Evolutionary conservation across 2,113 vertebrate species (phyloP).

Genomic region (Mugil cephalus): DNA sequence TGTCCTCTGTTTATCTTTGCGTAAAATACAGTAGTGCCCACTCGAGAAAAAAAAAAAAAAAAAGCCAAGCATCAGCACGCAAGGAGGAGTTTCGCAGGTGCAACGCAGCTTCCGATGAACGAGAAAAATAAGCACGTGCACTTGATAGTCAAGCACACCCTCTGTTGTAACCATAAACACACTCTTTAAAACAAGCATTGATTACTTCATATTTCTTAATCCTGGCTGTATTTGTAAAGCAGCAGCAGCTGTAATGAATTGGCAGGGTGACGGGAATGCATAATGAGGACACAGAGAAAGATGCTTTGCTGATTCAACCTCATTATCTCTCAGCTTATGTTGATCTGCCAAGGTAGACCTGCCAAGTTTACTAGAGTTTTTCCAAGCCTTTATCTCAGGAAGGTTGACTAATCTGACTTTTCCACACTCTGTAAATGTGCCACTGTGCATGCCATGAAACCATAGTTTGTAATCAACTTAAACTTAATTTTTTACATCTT

Average conservation of each 20-base stretch:
- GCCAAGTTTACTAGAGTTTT: slow-evolving; percentile 46
- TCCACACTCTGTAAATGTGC: slow-evolving; percentile 10
- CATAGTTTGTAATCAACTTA: background rate
- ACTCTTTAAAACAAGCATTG: slow-evolving; percentile 1
- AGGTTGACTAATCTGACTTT: slow-evolving; percentile 22
- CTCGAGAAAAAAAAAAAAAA: background rate
- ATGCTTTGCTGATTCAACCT: slow-evolving; percentile 61
- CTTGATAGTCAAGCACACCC: slow-evolving; percentile 6
- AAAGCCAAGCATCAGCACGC: slow-evolving; percentile 6
- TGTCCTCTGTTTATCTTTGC: background rate
- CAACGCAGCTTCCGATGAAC: slow-evolving; percentile 9
- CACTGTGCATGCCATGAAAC: slow-evolving; percentile 31
- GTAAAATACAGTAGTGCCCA: background rate
- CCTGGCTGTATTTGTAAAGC: slow-evolving; percentile 55
- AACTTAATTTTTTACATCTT: slow-evolving; percentile 5
- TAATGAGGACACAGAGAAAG: slow-evolving; percentile 65
- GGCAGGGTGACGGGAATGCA: slow-evolving; percentile 62
- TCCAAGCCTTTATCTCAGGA: slow-evolving; percentile 45
- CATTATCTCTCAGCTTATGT: slow-evolving; percentile 60
- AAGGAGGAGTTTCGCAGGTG: background rate
- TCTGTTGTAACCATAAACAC: slow-evolving; percentile 32
- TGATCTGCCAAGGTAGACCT: slow-evolving; percentile 49
- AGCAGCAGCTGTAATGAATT: slow-evolving; percentile 58
- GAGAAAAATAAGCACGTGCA: slow-evolving; percentile 15
- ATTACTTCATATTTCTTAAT: slow-evolving; percentile 59